These are phyloP conservation scores for Petrocephalus zakoni DNA, from an alignment of 2,113 vertebrate species.

Conservation along the genomic window DNA sequence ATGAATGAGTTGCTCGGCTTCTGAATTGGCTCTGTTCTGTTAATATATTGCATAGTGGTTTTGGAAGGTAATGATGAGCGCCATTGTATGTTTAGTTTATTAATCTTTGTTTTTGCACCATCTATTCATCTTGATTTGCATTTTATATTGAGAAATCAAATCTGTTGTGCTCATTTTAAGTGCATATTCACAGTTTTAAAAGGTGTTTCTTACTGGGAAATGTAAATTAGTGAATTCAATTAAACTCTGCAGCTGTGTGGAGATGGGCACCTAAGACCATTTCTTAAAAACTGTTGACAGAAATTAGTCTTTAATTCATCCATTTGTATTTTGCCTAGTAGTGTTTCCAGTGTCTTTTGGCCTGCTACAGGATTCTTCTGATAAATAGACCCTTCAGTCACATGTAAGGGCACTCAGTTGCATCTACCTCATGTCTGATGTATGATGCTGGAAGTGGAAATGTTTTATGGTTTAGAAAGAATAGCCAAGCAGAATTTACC, in stretches of 20 bases:
- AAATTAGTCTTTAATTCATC: slow-evolving; percentile 26
- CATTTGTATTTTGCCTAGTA: neutral
- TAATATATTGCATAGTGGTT: neutral
- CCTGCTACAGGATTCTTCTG: slow-evolving; percentile 61
- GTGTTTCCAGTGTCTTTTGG: slow-evolving; percentile 46
- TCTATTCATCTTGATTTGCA: neutral
- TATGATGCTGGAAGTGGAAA: neutral
- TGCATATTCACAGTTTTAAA: neutral
- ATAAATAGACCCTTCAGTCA: slow-evolving; percentile 63
- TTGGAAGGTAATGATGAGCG: neutral
- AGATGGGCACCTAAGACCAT: slow-evolving; percentile 28
- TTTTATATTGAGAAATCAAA: neutral
- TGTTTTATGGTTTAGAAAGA: neutral
- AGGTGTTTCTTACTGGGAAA: neutral
- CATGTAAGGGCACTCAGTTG: slow-evolving; percentile 46
- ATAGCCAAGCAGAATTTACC: neutral
- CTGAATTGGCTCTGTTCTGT: neutral
- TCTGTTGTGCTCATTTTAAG: neutral
- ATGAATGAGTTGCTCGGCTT: neutral
- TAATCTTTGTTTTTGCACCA: neutral
- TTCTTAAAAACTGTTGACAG: slow-evolving; percentile 38
- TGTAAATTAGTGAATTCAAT: neutral
- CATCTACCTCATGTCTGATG: neutral
- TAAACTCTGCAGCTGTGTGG: neutral
- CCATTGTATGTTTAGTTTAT: neutral